Conservation (phyloP, 2,797 vertebrate genomes). For the Coluber constrictor region DNA sequence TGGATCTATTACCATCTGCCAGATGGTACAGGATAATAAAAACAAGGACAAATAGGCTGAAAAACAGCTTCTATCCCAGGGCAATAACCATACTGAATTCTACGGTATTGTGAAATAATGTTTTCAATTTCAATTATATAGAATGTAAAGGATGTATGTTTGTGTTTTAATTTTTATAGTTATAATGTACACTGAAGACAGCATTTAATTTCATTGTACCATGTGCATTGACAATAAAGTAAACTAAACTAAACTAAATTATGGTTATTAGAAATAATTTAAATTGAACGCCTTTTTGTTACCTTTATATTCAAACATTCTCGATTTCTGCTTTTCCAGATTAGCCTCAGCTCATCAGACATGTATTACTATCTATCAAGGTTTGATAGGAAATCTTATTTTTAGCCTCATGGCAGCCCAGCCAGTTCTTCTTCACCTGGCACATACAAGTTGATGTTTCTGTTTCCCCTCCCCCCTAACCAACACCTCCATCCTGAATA, state of each 20-base stretch:
- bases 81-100: too few relatives aligned
- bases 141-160: too few relatives aligned
- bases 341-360: background rate
- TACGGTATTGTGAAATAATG: too few relatives aligned
- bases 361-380: background rate
- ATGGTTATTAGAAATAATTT: background rate
- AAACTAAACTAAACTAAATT: background rate
- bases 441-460: background rate
- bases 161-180: too few relatives aligned
- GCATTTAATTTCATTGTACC: too few relatives aligned
- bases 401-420: background rate
- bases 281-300: background rate
- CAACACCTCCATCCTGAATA: background rate
- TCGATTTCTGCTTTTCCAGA: background rate
- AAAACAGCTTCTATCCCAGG: too few relatives aligned
- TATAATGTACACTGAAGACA: too few relatives aligned
- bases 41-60: too few relatives aligned
- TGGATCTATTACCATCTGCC: too few relatives aligned
- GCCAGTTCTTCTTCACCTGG: background rate
- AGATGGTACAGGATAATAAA: too few relatives aligned
- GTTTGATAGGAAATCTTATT: background rate
- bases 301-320: background rate
- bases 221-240: too few relatives aligned
- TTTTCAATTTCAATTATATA: too few relatives aligned
- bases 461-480: background rate